Evolutionary conservation across 2,888 invertebrate genomes (phyloP), one percentile per base, ranked within the genome.

Genomic region (Coelogynopora nodosa): DNA sequence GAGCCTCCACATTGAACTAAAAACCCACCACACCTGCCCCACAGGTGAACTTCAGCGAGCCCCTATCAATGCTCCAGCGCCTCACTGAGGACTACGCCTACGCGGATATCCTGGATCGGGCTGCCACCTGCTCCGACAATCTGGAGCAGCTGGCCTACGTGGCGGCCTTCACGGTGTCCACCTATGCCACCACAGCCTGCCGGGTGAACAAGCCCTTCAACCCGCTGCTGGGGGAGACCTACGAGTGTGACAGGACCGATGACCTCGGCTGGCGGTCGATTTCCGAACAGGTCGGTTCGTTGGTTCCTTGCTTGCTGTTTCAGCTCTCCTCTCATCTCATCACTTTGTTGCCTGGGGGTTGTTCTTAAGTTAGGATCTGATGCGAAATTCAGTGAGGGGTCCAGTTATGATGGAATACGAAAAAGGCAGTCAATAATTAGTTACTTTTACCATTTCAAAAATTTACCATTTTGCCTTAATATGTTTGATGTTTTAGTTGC

Each of bases 21-120:
- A n/a, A n/a, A n/a, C n/a, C n/a, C n/a, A n/a, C n/a, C n/a, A n/a
- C n/a, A n/a, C n/a, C n/a, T n/a, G 18, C 49, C 5, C 49, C 90
- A 0, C 90, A 94, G 93, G 93, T 98, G 85, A 98, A 98, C 93
- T 99, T 99, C 93, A 98, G 96, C 91, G 99, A 99, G 93, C 99
- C 99, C 29, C 93, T 99, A 89, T 98, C 98, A 31, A 97, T 99
- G 96, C 94, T 99, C 90, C 99, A 99, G 93, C 94, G 98, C 90
- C 94, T 99, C 89, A 96, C 97, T 0, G 99, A 99, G 93, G 99
- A 99, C 92, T 97, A 96, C 92, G 99, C 99, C 92, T 99, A 99
- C 93, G 94, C 97, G 5, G 94, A 95, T 67, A 94, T 98, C 87
- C 93, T 99, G 88, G 97, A 98, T 93, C 92, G 92, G 90, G 98